Base-by-base conservation (phyloP, 2,797 vertebrate species). In the Gymnothorax reevesii region DNA sequence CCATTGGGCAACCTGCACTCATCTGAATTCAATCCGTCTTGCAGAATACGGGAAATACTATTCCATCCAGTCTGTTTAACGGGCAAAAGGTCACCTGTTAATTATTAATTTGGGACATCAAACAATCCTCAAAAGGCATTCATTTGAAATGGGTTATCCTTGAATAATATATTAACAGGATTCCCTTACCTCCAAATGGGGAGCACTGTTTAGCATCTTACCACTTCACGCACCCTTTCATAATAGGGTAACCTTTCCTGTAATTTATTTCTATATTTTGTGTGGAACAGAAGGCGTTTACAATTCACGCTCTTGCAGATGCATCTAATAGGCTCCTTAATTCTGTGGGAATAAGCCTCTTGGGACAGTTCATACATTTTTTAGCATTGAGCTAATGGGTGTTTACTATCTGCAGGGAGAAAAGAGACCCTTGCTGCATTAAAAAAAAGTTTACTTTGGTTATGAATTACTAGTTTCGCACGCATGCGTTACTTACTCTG, bases 311-410 rank as follows among this genome's bases (percentile, higher is more conserved):
- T 84, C 85, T 62, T 82, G 52, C 83, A 86, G 87, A 87, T 87
- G 86, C 84, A 82, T 93, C 89, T 69, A 88, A 91, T 92, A 60
- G 86, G 88, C 90, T 91, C 90, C 92, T 92, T 92, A 89, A 90
- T 95, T 64, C 89, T 92, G 89, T 90, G 88, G 89, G 91, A 91
- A 89, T 90, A 87, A 86, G 86, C 87, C 93, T 90, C 88, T 7
- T 0, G 94, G 94, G 94, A 94, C 90, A 94, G 92, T 92, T 94
- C 91, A 91, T 91, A 90, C 92, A 91, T 93, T 92, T 94, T 94
- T 94, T 92, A 94, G 6, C 92, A 87, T 94, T 93, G 94, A 93
- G 83, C 83, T 94, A 95, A 95, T 93, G 95, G 95, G 93, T 93
- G 92, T 93, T 94, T 95, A 93, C 93, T 92, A 92, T 94, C 92